Base-by-base conservation (phyloP, 1,140 invertebrate species). In the Drosophila sucinea region DNA sequence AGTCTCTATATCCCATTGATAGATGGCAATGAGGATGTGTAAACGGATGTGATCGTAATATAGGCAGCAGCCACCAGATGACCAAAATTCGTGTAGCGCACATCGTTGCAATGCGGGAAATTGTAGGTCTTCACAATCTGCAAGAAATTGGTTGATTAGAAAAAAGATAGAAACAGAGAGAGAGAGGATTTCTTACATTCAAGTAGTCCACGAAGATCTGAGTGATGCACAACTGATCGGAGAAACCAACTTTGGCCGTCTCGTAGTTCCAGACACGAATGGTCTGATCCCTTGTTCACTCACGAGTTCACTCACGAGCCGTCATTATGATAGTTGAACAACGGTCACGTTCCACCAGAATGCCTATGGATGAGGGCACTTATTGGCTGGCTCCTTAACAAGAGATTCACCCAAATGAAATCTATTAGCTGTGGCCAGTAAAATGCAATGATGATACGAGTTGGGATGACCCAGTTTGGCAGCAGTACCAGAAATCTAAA, bases 371-470 rank as follows among this genome's bases (percentile, higher is more conserved):
- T 1, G 97, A 96, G 51, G 94, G 94, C 29, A 95, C 56, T 97
- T 95, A 30, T 90, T 91, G 1, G 77, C 87, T 33, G 96, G 94
- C 90, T 94, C 93, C 91, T 94, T 95, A 55, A 94, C 93, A 41
- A 97, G 93, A 30, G 94, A 93, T 63, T 94, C 92, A 60, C 93
- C 94, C 76, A 98, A 93, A 85, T 94, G 94, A 55, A 94, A 87
- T 92, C 96, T 96, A 91, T 99, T 95, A 60, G 95, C 96, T 90
- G 97, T 94, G 40, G 98, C 95, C 79, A 99, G 93, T 60, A 99
- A 93, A 30, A 98, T 99, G 92, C 97, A 99, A 92, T 99, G 98
- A 93, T 99, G 98, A 94, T 99, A 99, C 30, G 96, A 96, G 92
- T 96, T 96, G 1, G 95, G 94, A 58, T 95, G 93, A 51, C 96